A percentile compares a stretch with the other conserved stretches of the same genome.
These are phyloP conservation scores for Drosophila rubida DNA, from an alignment of 2,888 invertebrate species.

Conservation along the genomic window DNA sequence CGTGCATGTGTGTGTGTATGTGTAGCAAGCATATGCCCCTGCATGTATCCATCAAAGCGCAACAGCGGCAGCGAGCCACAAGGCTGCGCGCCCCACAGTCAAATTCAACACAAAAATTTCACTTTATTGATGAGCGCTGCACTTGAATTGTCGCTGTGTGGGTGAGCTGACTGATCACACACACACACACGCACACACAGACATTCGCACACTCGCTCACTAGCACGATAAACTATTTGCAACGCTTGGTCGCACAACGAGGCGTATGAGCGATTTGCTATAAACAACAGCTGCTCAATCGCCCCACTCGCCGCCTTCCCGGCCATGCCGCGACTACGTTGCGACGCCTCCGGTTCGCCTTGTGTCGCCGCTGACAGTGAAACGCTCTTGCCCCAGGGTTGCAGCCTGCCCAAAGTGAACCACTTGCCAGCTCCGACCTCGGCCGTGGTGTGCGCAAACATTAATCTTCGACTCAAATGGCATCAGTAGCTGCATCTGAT, in stretches of 20 bases:
- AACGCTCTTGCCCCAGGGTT: slow-evolving; percentile 47
- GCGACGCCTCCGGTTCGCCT: slow-evolving; percentile 42
- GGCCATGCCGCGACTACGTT: slow-evolving; percentile 8
- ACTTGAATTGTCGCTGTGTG: slow-evolving; percentile 65
- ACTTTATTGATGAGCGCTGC: slow-evolving; percentile 76
- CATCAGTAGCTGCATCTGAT: slow-evolving; percentile 3
- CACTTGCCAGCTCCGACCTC: slow-evolving; percentile 11
- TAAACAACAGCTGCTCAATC: slow-evolving; percentile 61
- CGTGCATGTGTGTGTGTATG: slow-evolving; percentile 6
- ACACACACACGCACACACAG: slow-evolving; percentile 15
- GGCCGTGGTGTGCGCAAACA: background rate
- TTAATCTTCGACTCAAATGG: slow-evolving; percentile 2
- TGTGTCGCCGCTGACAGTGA: slow-evolving; percentile 55
- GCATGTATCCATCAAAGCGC: slow-evolving; percentile 59
- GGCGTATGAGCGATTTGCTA: slow-evolving; percentile 75
- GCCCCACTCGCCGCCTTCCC: background rate
- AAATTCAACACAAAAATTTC: slow-evolving; percentile 65
- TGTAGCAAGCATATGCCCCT: slow-evolving; percentile 55
- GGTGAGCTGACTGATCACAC: slow-evolving; percentile 48
- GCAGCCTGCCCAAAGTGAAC: slow-evolving; percentile 28
- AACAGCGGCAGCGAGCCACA: slow-evolving; percentile 40
- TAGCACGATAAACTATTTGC: slow-evolving; percentile 55
- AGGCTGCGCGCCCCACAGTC: slow-evolving; percentile 58
- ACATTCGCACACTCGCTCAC: slow-evolving; percentile 13
- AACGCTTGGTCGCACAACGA: slow-evolving; percentile 75